Percentiles rank a stretch among this genome's conserved stretches.
phyloP scores from a whole-genome alignment of 2,888 invertebrate species.

The Anaspis maculata region DNA sequence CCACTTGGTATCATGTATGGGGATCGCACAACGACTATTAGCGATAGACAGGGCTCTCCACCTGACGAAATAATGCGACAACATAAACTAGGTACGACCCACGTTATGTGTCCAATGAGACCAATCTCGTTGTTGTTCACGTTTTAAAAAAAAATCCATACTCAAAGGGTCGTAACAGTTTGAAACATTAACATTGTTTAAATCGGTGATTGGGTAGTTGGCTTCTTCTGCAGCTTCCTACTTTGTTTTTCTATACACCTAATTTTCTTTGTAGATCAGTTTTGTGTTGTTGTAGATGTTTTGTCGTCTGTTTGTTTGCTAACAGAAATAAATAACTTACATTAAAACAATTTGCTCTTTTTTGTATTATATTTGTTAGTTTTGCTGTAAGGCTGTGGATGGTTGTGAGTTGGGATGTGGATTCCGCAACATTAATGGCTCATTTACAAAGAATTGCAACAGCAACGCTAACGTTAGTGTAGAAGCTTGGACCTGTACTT shows the following conservation, averaged over 20 bases:
- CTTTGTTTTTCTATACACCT: constrained; percentile 3
- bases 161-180: constrained; percentile 30
- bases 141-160: constrained; percentile 1
- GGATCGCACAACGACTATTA: constrained; percentile 39
- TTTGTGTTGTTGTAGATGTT: constrained; percentile 4
- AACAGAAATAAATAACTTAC: neutral
- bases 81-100: constrained; percentile 54
- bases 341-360: too few relatives aligned
- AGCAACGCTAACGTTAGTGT: too few relatives aligned
- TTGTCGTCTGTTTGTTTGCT: neutral
- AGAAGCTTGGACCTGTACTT: too few relatives aligned
- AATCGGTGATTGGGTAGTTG: too few relatives aligned
- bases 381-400: too few relatives aligned
- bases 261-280: too few relatives aligned
- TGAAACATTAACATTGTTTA: constrained; percentile 29
- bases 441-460: too few relatives aligned
- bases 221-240: constrained; percentile 6
- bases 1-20: constrained; percentile 84
- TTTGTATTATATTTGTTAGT: too few relatives aligned
- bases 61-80: constrained; percentile 55
- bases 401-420: too few relatives aligned
- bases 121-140: constrained; percentile 2
- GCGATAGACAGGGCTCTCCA: constrained; percentile 47
- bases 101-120: neutral
- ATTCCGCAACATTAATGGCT: too few relatives aligned